Base-by-base conservation (phyloP, 2,113 vertebrate species). In the Gymnorhina tibicen region DNA sequence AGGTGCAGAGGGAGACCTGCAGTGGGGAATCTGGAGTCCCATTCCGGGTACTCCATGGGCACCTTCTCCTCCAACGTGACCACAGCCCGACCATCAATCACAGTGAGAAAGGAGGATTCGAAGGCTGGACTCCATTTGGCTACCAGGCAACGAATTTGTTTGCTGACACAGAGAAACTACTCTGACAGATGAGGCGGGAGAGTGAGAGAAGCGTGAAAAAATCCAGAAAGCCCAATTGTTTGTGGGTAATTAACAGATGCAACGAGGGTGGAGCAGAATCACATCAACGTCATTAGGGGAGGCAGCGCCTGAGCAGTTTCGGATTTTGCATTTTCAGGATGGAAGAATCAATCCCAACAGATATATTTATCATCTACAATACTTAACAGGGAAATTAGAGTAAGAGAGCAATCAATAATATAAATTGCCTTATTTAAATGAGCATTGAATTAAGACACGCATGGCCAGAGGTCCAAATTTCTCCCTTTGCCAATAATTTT, bases 361-460 rank as follows among this genome's bases (percentile, higher is more conserved):
- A 91, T 89, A 83, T 49, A 63, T 75, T 75, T 82, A 92, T 68
- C 42, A 88, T 83, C 72, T 55, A 64, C 69, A 89, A 81, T 85
- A 91, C 60, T 91, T 76, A 68, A 76, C 49, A 79, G 87, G 78
- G 55, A 93, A 95, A 93, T 87, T n/a, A 90, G 60, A 67, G 62
- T 27, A 82, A 56, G 74, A 72, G 46, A 72, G 75, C 6, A 10
- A 92, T 87, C 91, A 89, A 96, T 96, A 85, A 93, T 47, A 82
- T 72, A 80, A 90, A 93, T 73, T 49, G 76, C 81, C 35, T 74
- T 80, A 89, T 96, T 89, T 58, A 92, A 96, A 96, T 87, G 60
- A 94, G 73, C 35, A 49, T 8, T 91, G 93, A 91, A 80, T 91
- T 76, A 86, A 93, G 90, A 52, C 3, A 15, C 3, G 20, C 49